phyloP scores from a whole-genome alignment of 1,140 invertebrate species.

The Campoletis sonorensis region DNA sequence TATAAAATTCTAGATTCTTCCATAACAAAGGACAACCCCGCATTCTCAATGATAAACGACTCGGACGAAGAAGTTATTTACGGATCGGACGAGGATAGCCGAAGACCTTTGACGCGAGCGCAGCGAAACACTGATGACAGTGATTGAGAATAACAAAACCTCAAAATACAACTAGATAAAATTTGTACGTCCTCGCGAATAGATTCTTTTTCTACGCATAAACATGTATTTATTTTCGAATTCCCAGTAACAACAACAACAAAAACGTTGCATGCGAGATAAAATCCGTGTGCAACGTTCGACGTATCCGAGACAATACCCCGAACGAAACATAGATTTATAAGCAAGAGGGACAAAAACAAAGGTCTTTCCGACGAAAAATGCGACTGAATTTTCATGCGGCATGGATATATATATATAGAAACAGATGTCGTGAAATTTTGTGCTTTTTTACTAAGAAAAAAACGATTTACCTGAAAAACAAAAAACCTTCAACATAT shows the following conservation, averaged over 20 bases:
- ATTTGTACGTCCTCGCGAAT: not conserved
- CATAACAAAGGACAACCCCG: constrained; percentile 97
- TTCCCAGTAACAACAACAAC: too few species aligned
- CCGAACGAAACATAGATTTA: not conserved
- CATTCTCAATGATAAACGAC: constrained; percentile 98
- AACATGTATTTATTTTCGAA: not conserved
- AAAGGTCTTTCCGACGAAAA: not conserved
- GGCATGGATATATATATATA: too few species aligned
- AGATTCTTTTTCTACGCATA: not conserved
- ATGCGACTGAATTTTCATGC: too few species aligned
- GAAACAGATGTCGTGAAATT: too few species aligned
- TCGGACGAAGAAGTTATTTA: constrained; percentile 98
- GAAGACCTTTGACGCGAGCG: constrained; percentile 82
- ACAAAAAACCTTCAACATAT: too few species aligned
- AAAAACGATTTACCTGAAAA: too few species aligned
- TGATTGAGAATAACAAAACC: constrained; percentile 74
- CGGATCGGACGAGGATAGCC: constrained; percentile 92
- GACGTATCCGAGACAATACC: not conserved
- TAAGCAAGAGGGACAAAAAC: not conserved
- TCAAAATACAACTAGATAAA: not conserved
- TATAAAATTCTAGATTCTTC: constrained; percentile 82
- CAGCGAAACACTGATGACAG: constrained; percentile 83
- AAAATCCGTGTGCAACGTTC: not conserved
- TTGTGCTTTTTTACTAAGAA: too few species aligned
- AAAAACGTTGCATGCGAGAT: not conserved